Evolutionary conservation across 2,888 invertebrate species (phyloP).

Genomic region (Aradus depressus): DNA sequence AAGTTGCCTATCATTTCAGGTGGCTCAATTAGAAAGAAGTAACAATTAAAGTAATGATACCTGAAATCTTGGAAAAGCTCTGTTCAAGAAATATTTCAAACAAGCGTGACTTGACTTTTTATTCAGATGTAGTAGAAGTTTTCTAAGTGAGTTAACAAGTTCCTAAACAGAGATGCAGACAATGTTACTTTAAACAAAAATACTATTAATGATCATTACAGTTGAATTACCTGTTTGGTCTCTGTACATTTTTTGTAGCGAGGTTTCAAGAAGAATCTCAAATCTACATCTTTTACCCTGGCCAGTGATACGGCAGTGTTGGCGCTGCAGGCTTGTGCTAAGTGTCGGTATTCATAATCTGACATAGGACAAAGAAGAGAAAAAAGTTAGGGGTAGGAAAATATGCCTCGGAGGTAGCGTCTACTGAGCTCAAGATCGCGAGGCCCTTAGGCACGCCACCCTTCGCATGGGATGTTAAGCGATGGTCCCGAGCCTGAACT

Average conservation of each 20-base stretch:
- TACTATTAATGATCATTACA: constrained; percentile 34
- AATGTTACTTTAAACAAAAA: constrained; percentile 39
- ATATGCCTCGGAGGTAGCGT: no score
- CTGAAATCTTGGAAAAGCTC: constrained; percentile 38
- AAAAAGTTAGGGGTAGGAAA: no score
- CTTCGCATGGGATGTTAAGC: no score
- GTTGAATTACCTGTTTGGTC: no score
- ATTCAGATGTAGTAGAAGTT: constrained; percentile 39
- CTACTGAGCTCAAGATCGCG: no score
- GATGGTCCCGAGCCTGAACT: no score
- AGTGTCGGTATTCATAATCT: constrained; percentile 53
- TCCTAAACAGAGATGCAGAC: constrained; percentile 34
- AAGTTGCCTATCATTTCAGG: no score
- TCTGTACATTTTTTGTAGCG: no score
- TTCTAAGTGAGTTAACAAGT: constrained; percentile 20
- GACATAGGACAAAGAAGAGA: no score
- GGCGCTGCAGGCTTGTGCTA: constrained; percentile 69
- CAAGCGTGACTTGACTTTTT: constrained; percentile 40
- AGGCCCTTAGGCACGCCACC: no score
- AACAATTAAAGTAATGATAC: constrained; percentile 30
- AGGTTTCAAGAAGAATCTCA: constrained; percentile 63
- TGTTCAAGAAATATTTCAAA: constrained; percentile 40
- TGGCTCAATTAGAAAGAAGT: not conserved
- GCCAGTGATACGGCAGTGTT: constrained; percentile 68
- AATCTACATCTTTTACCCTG: constrained; percentile 54